These are phyloP conservation scores for Planococcus citri DNA, from an alignment of 1,140 invertebrate species.

Conservation along the genomic window DNA sequence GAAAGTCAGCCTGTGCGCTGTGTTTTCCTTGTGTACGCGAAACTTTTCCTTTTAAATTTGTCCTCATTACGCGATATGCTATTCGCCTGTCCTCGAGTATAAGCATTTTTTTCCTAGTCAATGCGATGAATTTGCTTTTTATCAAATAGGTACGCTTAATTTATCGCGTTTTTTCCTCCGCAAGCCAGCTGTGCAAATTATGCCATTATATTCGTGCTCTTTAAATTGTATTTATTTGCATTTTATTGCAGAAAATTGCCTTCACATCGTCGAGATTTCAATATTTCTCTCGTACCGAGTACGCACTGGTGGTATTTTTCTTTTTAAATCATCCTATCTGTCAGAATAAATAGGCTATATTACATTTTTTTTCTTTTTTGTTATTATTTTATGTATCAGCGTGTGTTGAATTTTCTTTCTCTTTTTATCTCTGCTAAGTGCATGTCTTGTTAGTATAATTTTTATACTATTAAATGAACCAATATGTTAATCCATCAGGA, in stretches of 20 bases:
- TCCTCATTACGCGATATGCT: neutral
- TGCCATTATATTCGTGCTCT: neutral
- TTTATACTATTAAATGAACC: no score
- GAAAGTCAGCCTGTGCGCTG: neutral
- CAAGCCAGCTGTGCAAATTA: neutral
- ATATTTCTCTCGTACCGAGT: no score
- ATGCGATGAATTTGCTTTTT: neutral
- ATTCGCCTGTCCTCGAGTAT: neutral
- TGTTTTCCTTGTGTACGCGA: neutral
- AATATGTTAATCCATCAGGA: no score
- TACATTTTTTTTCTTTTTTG: no score
- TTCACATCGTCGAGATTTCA: no score
- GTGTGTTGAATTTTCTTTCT: no score
- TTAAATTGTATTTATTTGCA: neutral
- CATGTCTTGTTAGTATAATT: no score
- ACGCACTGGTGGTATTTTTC: no score
- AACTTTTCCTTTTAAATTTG: conserved; percentile 3
- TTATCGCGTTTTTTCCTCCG: neutral
- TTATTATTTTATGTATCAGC: no score
- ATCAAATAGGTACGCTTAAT: neutral
- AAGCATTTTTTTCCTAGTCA: neutral
- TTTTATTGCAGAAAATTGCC: neutral
- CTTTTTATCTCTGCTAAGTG: no score
- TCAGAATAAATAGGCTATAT: no score
- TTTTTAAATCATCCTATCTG: no score